Base-by-base conservation (phyloP, 23 tunicate genomes). In the Trididemnum miniatum region DNA sequence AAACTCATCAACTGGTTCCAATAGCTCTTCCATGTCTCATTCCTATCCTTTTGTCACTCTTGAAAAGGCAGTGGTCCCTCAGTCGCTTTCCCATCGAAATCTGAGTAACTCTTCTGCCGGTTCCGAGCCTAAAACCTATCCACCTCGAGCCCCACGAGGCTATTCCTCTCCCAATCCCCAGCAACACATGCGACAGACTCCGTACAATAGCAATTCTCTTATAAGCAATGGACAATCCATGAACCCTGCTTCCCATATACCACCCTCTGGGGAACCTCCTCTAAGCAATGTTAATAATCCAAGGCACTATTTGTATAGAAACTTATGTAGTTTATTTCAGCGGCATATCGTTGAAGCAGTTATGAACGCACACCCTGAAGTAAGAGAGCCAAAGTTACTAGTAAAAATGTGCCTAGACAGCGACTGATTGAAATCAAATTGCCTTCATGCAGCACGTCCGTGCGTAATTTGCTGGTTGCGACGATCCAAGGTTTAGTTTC, bases 291-390 rank as follows among this genome's bases (percentile, higher is more conserved):
- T 88, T 0, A 28, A 52, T 1, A 81, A 88, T 77, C 98, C 98
- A 23, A 71, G 93, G 0, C 86, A 84, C 54, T 64, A 93, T 51
- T 71, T 93, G 59, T 93, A 65, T 80, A 88, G 79, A 60, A 93
- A 93, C 67, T 65, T 93, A 18, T 93, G 98, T 67, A 92, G 98
- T 29, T 65, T 93, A 24, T 88, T 93, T 63, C 84, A 82, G n/a
- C 86, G 84, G 1, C 34, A 24, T 51, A 81, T 71, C 12, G 98
- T 93, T 23, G 93, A 88, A 59, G 73, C 72, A 1, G 89, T 93
- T 12, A 80, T 93, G 93, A 35, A 0, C 1, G 32, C 31, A 1
- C 60, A 93, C 34, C 94, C 98, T 31, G 76, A 88, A 1, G 72
- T 69, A 38, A 24, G 74, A 5, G 93, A 84, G 0, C 93, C 98